phyloP scores from a whole-genome alignment of 2,888 invertebrate species.

The Metopia argyrocephala region DNA sequence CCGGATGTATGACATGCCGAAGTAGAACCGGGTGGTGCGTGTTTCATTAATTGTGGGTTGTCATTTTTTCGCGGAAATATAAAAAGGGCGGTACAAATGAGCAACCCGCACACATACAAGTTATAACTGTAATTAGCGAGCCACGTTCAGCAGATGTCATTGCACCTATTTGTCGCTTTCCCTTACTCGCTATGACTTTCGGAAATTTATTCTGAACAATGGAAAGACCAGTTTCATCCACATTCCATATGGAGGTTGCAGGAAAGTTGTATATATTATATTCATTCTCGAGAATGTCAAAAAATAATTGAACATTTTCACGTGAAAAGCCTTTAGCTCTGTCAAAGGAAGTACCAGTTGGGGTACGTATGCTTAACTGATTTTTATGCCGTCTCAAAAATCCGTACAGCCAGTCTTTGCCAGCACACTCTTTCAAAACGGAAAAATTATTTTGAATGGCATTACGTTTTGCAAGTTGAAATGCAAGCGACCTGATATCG shows the following conservation, averaged over 20 bases:
- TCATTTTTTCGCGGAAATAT: too few species aligned
- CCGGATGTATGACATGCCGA: background rate
- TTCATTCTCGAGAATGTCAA: conserved; percentile 39
- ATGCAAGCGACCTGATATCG: conserved; percentile 9
- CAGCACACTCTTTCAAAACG: conserved; percentile 34
- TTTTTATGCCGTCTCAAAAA: too few species aligned
- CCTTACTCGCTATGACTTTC: conserved; percentile 29
- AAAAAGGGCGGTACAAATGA: conserved; percentile 41
- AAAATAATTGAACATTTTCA: conserved; percentile 52
- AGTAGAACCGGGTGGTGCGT: background rate
- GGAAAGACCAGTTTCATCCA: conserved; percentile 54
- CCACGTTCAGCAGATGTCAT: conserved; percentile 55
- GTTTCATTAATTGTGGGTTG: conserved; percentile 9
- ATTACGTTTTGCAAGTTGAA: conserved; percentile 34
- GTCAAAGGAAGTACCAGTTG: conserved; percentile 49
- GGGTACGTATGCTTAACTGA: conserved; percentile 26
- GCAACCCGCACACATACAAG: conserved; percentile 51
- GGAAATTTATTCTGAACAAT: conserved; percentile 39
- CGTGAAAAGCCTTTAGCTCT: conserved; percentile 45
- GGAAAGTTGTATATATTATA: too few species aligned
- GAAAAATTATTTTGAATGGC: conserved; percentile 32
- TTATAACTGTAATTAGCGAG: conserved; percentile 50
- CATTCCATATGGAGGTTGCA: conserved; percentile 51
- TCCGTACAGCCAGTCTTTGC: too few species aligned
- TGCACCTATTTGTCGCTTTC: conserved; percentile 49